A percentile compares a stretch with the other conserved stretches of the same genome.
phyloP scores from a whole-genome alignment of 2,797 vertebrate species.

The Nyctibius grandis region DNA sequence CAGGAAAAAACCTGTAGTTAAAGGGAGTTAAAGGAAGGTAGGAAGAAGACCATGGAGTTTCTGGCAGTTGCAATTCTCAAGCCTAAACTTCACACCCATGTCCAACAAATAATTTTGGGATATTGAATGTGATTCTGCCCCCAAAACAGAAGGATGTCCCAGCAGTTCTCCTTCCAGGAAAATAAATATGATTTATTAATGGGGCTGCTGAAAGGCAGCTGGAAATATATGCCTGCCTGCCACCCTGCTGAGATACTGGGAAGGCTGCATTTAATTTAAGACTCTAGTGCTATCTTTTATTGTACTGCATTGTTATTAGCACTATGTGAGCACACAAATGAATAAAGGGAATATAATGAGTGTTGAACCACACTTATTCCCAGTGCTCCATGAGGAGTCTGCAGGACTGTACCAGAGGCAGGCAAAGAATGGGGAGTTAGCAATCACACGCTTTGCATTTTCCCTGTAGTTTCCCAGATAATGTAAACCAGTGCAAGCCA shows the following conservation, averaged over 20 bases:
- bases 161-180: slow-evolving; percentile 48
- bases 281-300: slow-evolving; percentile 41
- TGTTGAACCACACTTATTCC: slow-evolving; percentile 46
- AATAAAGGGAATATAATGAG: slow-evolving; percentile 51
- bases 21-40: not conserved
- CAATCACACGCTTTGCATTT: slow-evolving; percentile 4
- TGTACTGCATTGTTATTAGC: slow-evolving; percentile 54
- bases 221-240: slow-evolving; percentile 52
- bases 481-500: not conserved
- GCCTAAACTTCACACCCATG: not conserved
- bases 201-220: slow-evolving; percentile 54
- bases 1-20: not conserved
- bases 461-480: not conserved
- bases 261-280: slow-evolving; percentile 46
- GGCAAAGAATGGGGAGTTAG: not conserved
- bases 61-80: slow-evolving; percentile 2
- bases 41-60: not conserved
- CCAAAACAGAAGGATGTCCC: slow-evolving; percentile 56
- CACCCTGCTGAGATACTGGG: slow-evolving; percentile 56
- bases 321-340: slow-evolving; percentile 28
- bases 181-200: slow-evolving; percentile 51
- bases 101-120: slow-evolving; percentile 41
- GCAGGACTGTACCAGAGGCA: not conserved
- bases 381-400: slow-evolving; percentile 23
- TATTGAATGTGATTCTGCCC: slow-evolving; percentile 31